Evolutionary conservation across 2,888 invertebrate genomes (phyloP), one percentile per base, ranked within the genome.

Genomic region (Gordius sp.): DNA sequence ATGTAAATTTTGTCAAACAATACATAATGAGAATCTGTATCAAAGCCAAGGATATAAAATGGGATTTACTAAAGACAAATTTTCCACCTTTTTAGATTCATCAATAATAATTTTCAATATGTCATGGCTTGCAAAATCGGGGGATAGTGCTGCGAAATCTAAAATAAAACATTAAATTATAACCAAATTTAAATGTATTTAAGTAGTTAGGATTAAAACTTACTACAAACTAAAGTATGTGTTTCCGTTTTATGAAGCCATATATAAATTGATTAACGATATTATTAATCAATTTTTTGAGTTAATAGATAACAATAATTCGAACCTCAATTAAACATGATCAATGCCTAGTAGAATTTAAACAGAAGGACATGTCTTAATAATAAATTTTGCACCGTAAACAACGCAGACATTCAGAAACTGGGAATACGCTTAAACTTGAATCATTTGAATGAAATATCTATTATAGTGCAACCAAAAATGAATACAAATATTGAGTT

Each of bases 11-110:
- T n/a, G n/a, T n/a, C n/a, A n/a, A n/a, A n/a, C n/a, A n/a, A n/a
- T n/a, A n/a, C n/a, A n/a, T n/a, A n/a, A n/a, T n/a, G n/a, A n/a
- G n/a, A n/a, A n/a, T n/a, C n/a, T n/a, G n/a, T 20, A n/a, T 47
- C 23, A 47, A 18, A 47, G 20, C 47, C 47, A 47, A 18, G 47
- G 47, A 20, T 47, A 47, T n/a, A 47, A 47, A 4, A 47, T n/a
- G 16, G 47, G 47, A 47, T 47, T 47, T 8, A 47, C 20, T n/a
- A 4, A 23, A 23, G n/a, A 47, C 47, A 47, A 47, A 47, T 47
- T 47, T 47, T 47, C 47, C 16, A 4, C 20, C 20, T 47, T 47
- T 23, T 18, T 47, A n/a, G 47, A 47, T 20, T 47, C 47, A n/a
- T 8, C 4, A 18, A 47, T 47, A 13, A 47, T 4, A 4, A 18